A percentile compares a stretch with the other conserved stretches of the same genome.
Conservation (phyloP, 1,140 invertebrate genomes). For the Drosophila nannoptera region DNA sequence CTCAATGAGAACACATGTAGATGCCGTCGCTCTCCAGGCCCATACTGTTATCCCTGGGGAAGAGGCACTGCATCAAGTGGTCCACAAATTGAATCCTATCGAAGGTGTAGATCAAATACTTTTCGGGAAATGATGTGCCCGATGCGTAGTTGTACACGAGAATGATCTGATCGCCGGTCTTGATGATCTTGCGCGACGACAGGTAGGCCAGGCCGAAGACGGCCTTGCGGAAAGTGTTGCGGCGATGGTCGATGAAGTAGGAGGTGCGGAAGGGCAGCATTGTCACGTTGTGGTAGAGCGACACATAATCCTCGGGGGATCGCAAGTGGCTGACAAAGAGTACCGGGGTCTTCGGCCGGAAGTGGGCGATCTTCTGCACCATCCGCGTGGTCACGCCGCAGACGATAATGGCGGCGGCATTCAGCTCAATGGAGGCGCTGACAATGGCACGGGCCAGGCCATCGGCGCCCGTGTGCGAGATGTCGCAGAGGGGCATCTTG, state of each 20-base stretch:
- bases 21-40: neutral
- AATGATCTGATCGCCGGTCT: slow-evolving; percentile 48
- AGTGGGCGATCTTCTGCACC: slow-evolving; percentile 71
- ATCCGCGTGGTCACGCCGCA: slow-evolving; percentile 61
- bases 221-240: slow-evolving; percentile 41
- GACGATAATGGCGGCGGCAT: slow-evolving; percentile 61
- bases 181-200: slow-evolving; percentile 32
- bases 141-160: slow-evolving; percentile 54
- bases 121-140: slow-evolving; percentile 58
- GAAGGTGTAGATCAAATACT: slow-evolving; percentile 62
- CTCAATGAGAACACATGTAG: slow-evolving; percentile 4
- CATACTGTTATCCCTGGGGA: slow-evolving; percentile 14
- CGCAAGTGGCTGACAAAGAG: slow-evolving; percentile 65
- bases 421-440: slow-evolving; percentile 56
- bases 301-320: slow-evolving; percentile 64
- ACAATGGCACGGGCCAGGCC: slow-evolving; percentile 52
- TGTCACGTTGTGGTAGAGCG: slow-evolving; percentile 58
- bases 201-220: slow-evolving; percentile 59
- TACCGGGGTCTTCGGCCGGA: slow-evolving; percentile 56
- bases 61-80: slow-evolving; percentile 43
- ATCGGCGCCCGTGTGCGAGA: slow-evolving; percentile 66
- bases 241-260: slow-evolving; percentile 22
- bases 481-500: slow-evolving; percentile 53
- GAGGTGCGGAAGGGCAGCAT: slow-evolving; percentile 55
- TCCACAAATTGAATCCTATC: slow-evolving; percentile 40